Base-by-base conservation (phyloP, 2,888 invertebrate species). In the Herminia tarsipennalis region DNA sequence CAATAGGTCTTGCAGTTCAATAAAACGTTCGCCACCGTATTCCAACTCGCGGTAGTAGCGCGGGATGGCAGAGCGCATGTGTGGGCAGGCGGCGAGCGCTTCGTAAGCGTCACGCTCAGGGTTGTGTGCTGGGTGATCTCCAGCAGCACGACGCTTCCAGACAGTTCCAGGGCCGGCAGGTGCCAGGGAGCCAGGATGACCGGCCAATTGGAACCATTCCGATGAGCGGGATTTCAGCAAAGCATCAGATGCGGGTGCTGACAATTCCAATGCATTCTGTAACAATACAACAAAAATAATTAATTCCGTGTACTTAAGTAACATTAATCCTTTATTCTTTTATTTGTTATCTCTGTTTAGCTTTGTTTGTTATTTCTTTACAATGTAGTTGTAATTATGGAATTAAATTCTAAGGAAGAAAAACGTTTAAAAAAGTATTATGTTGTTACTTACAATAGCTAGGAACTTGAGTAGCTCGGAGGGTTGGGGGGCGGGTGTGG, bases 121-220 rank as follows among this genome's bases (percentile, higher is more conserved):
- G 68, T 95, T 95, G 46, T 96, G 94, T 20, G 76, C 70, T 13
- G 94, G 94, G 68, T 95, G 95, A 64, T 95, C 95, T 25, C 93
- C 86, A 47, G 94, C 94, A 17, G 94, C 93, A 33, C 96, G 94
- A 61, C 97, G 95, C 86, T 98, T 98, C 95, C 98, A 98, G 36
- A 98, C 97, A 8, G 98, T 97, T 52, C 97, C 97, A 5, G 97
- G 96, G 0, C 98, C 96, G 0, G 98, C 98, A 2, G 98, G 98
- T 0, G 98, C 97, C 86, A 98, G 94, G 59, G 97, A 96, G 55
- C 98, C 98, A 43, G 96, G 95, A 87, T 98, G 98, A 0, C 98
- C 98, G 8, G 98, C 96, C 56, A 98, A 88, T 86, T 98, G 98
- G 85, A 98, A 96, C 98, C 98, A 98, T 68, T 92, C 93, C 46